These are phyloP conservation scores for Pogonomyrmex barbatus DNA, from an alignment of 1,140 invertebrate species.

Conservation along the genomic window DNA sequence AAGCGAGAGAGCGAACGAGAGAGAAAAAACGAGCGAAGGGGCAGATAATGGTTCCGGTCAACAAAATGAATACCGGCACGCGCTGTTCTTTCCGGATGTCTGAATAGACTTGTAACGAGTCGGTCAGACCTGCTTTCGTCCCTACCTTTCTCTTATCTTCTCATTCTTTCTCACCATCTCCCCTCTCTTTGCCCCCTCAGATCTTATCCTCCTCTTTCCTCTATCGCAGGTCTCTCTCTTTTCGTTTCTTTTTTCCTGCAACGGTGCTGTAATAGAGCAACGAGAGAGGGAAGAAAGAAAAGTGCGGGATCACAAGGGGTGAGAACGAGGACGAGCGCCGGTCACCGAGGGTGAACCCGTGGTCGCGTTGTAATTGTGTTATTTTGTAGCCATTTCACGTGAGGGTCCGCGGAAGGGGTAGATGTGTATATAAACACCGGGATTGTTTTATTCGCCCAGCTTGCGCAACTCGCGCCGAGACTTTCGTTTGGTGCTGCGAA, in stretches of 20 bases:
- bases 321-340: slow-evolving; percentile 74
- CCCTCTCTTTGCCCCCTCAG: slow-evolving; percentile 37
- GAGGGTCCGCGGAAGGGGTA: slow-evolving; percentile 79
- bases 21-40: slow-evolving; percentile 62
- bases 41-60: slow-evolving; percentile 83
- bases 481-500: slow-evolving; percentile 18
- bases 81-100: slow-evolving; percentile 83
- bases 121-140: slow-evolving; percentile 72
- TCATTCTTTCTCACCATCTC: not conserved
- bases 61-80: slow-evolving; percentile 85
- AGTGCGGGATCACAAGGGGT: slow-evolving; percentile 71
- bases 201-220: slow-evolving; percentile 47
- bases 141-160: slow-evolving; percentile 23
- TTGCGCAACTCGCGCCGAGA: slow-evolving; percentile 78
- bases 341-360: slow-evolving; percentile 75
- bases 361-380: slow-evolving; percentile 85
- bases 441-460: slow-evolving; percentile 85
- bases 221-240: slow-evolving; percentile 30
- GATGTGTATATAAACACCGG: slow-evolving; percentile 84
- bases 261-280: slow-evolving; percentile 65
- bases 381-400: slow-evolving; percentile 85
- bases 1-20: slow-evolving; percentile 4
- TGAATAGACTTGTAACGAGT: slow-evolving; percentile 87
- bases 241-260: slow-evolving; percentile 54
- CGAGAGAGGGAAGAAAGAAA: slow-evolving; percentile 68